Evolutionary conservation across 2,113 vertebrate species (phyloP).

Genomic region (Bujurquina vittata): DNA sequence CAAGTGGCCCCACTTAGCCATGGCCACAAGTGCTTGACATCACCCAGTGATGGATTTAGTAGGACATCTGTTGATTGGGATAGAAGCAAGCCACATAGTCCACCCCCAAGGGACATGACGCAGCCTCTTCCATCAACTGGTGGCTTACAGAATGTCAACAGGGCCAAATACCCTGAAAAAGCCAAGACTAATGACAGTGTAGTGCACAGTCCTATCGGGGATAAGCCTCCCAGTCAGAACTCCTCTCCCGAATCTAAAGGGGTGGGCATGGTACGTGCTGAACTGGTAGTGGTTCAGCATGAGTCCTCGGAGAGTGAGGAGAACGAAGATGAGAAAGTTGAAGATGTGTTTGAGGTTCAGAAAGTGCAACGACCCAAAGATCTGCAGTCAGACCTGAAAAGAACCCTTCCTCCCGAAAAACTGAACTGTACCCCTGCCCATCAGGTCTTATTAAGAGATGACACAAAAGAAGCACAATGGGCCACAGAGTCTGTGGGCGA

Average conservation of each 20-base stretch:
- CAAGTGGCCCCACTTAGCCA: slow-evolving; percentile 47
- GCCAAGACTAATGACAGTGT: slow-evolving; percentile 45
- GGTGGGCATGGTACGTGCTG: slow-evolving; percentile 75
- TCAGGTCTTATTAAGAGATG: slow-evolving; percentile 8
- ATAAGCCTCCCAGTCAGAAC: slow-evolving; percentile 46
- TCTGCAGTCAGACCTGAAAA: slow-evolving; percentile 47
- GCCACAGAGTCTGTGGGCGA: slow-evolving; percentile 37
- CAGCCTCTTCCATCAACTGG: slow-evolving; percentile 42
- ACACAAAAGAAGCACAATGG: slow-evolving; percentile 33
- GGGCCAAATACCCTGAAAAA: slow-evolving; percentile 49
- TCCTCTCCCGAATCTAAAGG: slow-evolving; percentile 56
- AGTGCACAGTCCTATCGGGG: slow-evolving; percentile 30
- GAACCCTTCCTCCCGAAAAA: slow-evolving; percentile 49
- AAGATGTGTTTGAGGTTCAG: slow-evolving; percentile 68
- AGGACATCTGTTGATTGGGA: slow-evolving; percentile 57
- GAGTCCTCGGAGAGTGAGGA: slow-evolving; percentile 86
- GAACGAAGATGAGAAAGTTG: slow-evolving; percentile 66
- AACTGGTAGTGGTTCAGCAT: slow-evolving; percentile 83
- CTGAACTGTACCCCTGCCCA: slow-evolving; percentile 1
- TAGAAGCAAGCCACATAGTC: slow-evolving; percentile 56
- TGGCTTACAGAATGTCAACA: slow-evolving; percentile 54
- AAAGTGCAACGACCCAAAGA: slow-evolving; percentile 44
- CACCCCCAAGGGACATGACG: slow-evolving; percentile 60
- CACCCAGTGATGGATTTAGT: slow-evolving; percentile 63
- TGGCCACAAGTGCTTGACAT: slow-evolving; percentile 61